Evolutionary conservation across 2,113 vertebrate genomes (phyloP).

Genomic region (Hemichromis elongatus): DNA sequence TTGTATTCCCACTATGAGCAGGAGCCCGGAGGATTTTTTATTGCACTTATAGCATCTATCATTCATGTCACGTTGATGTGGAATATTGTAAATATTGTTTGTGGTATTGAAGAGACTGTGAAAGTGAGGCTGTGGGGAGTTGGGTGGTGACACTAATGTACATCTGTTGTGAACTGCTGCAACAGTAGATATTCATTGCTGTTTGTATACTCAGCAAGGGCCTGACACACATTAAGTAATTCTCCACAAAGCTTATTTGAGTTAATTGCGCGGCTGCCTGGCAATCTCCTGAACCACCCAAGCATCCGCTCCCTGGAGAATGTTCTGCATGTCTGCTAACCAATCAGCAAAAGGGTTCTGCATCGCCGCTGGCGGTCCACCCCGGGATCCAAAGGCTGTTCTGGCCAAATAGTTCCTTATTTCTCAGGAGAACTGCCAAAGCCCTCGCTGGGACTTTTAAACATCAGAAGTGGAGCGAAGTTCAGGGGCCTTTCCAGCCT

Average conservation of each 20-base stretch:
- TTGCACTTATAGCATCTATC: neutral
- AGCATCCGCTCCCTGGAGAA: conserved; percentile 52
- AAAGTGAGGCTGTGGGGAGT: neutral
- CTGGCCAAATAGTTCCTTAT: conserved; percentile 69
- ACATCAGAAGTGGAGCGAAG: conserved; percentile 60
- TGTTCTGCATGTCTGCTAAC: conserved; percentile 32
- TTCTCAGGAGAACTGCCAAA: conserved; percentile 53
- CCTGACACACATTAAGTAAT: conserved; percentile 50
- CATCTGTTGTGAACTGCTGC: neutral
- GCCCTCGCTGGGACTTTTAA: conserved; percentile 58
- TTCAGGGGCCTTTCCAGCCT: conserved; percentile 42
- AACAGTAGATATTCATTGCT: neutral
- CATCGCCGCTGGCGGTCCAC: conserved; percentile 56
- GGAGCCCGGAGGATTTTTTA: neutral
- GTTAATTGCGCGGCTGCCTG: conserved; percentile 51
- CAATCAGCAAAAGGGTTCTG: conserved; percentile 49
- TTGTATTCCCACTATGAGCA: neutral
- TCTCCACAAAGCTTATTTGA: conserved; percentile 56
- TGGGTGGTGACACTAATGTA: neutral
- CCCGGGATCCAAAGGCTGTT: conserved; percentile 64
- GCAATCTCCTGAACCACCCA: conserved; percentile 64
- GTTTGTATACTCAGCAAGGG: conserved; percentile 12
- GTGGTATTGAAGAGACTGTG: neutral
- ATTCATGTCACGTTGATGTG: neutral
- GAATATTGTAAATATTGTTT: neutral